Evolutionary conservation across 2,797 vertebrate genomes (phyloP).

Genomic region (Pelochelys cantorii): DNA sequence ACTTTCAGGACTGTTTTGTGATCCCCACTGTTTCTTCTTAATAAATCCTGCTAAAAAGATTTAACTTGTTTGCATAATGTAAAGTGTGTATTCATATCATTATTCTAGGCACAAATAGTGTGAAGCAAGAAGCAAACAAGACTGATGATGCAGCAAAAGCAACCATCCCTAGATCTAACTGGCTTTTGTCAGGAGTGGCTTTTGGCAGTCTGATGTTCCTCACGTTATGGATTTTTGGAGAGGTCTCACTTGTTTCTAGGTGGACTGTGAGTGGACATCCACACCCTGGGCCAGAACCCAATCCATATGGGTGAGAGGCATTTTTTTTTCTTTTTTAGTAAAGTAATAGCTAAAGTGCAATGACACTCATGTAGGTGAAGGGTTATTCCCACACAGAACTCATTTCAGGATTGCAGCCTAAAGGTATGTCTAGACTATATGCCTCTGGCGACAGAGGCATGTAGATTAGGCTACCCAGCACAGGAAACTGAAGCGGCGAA

Average conservation of each 20-base stretch:
- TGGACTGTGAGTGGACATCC: slow-evolving; percentile 84
- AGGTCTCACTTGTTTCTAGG: slow-evolving; percentile 80
- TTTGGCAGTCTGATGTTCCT: slow-evolving; percentile 81
- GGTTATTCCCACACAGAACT: not conserved
- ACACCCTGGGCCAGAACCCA: slow-evolving; percentile 79
- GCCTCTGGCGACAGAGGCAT: too few relatives aligned
- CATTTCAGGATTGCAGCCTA: not conserved
- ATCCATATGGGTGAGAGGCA: slow-evolving; percentile 79
- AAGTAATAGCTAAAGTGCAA: not conserved
- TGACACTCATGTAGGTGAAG: not conserved
- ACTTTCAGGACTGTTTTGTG: slow-evolving; percentile 3
- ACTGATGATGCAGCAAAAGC: slow-evolving; percentile 8
- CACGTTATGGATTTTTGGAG: slow-evolving; percentile 82
- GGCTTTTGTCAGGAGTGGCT: slow-evolving; percentile 74
- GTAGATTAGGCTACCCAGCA: too few relatives aligned
- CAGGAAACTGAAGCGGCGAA: too few relatives aligned
- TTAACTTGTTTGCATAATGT: not conserved
- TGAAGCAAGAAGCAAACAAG: slow-evolving; percentile 54
- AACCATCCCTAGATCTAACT: not conserved
- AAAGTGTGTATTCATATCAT: not conserved
- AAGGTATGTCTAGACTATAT: too few relatives aligned
- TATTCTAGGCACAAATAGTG: slow-evolving; percentile 40
- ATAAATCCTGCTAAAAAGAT: not conserved
- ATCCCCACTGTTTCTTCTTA: slow-evolving; percentile 5
- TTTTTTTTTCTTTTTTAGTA: not conserved